Base-by-base conservation (phyloP, 64 coral and sea anemone species). In the Stylophora pistillata region DNA sequence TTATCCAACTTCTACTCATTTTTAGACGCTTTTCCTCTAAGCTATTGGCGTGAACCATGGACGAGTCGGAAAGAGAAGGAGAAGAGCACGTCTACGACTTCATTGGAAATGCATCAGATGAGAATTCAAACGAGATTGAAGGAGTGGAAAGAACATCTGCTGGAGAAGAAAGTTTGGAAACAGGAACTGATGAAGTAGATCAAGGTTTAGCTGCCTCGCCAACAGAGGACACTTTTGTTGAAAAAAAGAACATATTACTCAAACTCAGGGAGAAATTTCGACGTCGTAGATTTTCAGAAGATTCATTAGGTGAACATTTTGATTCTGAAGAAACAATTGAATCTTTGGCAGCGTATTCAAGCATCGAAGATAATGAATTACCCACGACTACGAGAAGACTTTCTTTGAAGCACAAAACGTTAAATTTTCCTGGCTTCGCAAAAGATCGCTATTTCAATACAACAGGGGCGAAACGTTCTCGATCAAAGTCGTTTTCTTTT, bases 31-130 rank as follows among this genome's bases (percentile, higher is more conserved):
- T 57, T 56, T 21, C n/a, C n/a, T n/a, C n/a, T n/a, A n/a, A n/a
- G 78, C 28, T 41, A 81, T 81, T 81, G 16, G 23, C 37, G 61
- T 13, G 15, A 33, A 81, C 30, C 17, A 81, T 81, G 78, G 56
- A 81, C 61, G 78, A 30, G 59, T 27, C 30, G 9, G 27, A 62
- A 32, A 62, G 17, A 33, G 78, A 58, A 64, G 57, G 17, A 12
- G 78, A 23, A 30, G 56, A 81, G 17, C 78, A 31, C 1, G 34
- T 81, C 3, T 81, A 81, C 20, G 78, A 81, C 16, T 10, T 18
- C 13, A 81, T 81, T 0, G 55, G 63, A 13, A 57, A 81, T 28
- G 20, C 78, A n/a, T n/a, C n/a, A 4, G 78, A 81, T 3, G 58
- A 37, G 16, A 63, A 59, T 20, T 62, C 25, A 29, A 81, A 81